Percentiles rank a stretch among this genome's conserved stretches.
phyloP scores from a whole-genome alignment of 2,113 vertebrate species.

The Pomatorhinus ruficollis region DNA sequence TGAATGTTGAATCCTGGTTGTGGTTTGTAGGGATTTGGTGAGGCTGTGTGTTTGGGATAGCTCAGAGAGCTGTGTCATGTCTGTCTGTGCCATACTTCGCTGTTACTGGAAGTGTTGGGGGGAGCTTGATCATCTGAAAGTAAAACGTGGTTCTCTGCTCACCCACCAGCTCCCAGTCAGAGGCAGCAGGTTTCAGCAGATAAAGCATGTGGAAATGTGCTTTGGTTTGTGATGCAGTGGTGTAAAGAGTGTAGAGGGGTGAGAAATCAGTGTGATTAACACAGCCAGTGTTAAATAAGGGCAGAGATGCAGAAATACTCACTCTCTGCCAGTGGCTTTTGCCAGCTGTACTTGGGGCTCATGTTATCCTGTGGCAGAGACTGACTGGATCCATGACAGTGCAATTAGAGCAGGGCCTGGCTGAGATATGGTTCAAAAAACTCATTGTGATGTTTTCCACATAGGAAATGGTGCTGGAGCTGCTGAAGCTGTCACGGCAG shows the following conservation, averaged over 20 bases:
- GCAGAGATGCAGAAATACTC: not conserved
- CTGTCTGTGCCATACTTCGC: not conserved
- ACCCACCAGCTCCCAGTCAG: not conserved
- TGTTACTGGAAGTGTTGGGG: rapidly evolving
- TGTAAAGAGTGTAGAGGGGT: not conserved
- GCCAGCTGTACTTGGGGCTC: rapidly evolving
- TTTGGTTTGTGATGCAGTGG: not conserved
- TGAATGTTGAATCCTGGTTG: not conserved
- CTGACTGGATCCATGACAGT: rapidly evolving
- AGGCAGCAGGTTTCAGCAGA: rapidly evolving
- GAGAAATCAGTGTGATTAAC: not conserved
- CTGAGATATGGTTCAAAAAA: rapidly evolving
- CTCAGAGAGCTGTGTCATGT: not conserved
- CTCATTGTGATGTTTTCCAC: not conserved
- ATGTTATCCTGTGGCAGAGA: rapidly evolving
- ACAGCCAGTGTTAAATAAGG: not conserved
- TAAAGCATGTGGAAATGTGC: rapidly evolving
- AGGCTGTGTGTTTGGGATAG: not conserved
- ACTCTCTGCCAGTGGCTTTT: not conserved
- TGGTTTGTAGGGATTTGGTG: not conserved
- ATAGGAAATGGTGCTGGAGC: constrained; percentile 79
- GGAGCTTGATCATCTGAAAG: not conserved
- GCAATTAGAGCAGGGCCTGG: not conserved
- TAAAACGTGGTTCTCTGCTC: not conserved
- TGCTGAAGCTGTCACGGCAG: constrained; percentile 70